These are phyloP conservation scores for Chloropsis hardwickii DNA, from an alignment of 2,113 vertebrate species.

Conservation along the genomic window DNA sequence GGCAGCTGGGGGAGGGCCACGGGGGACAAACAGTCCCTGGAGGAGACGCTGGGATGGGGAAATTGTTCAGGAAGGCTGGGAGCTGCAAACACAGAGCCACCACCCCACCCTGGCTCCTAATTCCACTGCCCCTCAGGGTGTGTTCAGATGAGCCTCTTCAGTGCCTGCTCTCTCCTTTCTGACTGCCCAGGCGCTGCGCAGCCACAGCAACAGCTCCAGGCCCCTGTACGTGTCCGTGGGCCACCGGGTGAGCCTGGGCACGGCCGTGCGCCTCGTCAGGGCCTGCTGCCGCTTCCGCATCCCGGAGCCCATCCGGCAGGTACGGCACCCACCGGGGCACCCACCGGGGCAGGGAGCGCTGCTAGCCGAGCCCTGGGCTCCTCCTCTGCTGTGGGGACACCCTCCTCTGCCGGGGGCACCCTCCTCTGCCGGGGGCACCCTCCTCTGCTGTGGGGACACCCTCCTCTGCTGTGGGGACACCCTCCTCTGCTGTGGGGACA, in stretches of 20 bases:
- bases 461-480: too few relatives aligned
- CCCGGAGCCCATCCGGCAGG: conserved; percentile 94
- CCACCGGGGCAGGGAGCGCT: too few relatives aligned
- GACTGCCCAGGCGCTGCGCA: conserved; percentile 79
- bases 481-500: too few relatives aligned
- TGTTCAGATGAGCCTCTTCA: neutral
- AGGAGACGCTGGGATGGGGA: neutral
- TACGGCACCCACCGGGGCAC: neutral
- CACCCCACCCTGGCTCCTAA: neutral
- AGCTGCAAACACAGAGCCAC: neutral
- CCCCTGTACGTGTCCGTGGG: conserved; percentile 90
- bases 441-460: too few relatives aligned
- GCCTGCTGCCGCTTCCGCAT: conserved; percentile 85
- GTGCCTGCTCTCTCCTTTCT: neutral
- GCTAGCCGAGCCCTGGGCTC: too few relatives aligned
- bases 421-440: too few relatives aligned
- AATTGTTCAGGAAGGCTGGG: neutral
- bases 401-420: too few relatives aligned
- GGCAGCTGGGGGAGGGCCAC: neutral
- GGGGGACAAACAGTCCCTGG: neutral
- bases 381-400: too few relatives aligned
- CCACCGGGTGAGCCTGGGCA: conserved; percentile 83
- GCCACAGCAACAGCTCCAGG: conserved; percentile 78
- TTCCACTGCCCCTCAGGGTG: neutral
- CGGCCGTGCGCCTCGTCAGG: conserved; percentile 80